A percentile compares a stretch with the other conserved stretches of the same genome.
phyloP scores from a whole-genome alignment of 37 sponge, comb jelly and placozoan genomes.

The Cladorhizidae sp. region DNA sequence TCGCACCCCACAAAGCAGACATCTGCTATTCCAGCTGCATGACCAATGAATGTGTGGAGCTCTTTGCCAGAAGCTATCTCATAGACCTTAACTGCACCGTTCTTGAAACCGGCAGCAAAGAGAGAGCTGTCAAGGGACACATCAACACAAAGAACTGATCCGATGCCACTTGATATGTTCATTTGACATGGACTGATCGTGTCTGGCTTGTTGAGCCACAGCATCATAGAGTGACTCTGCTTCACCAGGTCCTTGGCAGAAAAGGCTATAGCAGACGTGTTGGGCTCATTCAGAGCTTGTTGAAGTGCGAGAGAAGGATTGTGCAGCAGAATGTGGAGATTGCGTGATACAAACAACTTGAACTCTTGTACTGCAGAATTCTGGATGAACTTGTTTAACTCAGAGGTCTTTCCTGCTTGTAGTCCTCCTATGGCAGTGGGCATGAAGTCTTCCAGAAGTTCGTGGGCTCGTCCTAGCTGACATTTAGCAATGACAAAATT shows the following conservation, averaged over 20 bases:
- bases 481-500: conserved; percentile 79
- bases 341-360: conserved; percentile 83
- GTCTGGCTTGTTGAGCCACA: conserved; percentile 79
- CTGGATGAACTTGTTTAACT: conserved; percentile 55
- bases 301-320: conserved; percentile 82
- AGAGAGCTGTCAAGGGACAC: conserved; percentile 65
- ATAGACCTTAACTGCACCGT: conserved; percentile 79
- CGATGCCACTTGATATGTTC: conserved; percentile 52
- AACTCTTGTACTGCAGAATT: conserved; percentile 58
- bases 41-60: conserved; percentile 80
- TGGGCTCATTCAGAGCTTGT: conserved; percentile 90
- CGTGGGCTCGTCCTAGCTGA: conserved; percentile 67
- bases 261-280: conserved; percentile 35
- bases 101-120: conserved; percentile 78
- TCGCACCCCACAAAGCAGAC: conserved; percentile 73
- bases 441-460: conserved; percentile 85
- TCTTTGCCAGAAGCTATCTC: conserved; percentile 73
- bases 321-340: conserved; percentile 70
- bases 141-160: conserved; percentile 61
- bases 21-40: conserved; percentile 69
- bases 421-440: conserved; percentile 38
- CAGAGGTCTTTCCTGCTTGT: conserved; percentile 45
- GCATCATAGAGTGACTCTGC: conserved; percentile 41
- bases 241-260: conserved; percentile 30
- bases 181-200: conserved; percentile 61